Conservation (phyloP, 2,797 vertebrate genomes). For the Myotis daubentonii region DNA sequence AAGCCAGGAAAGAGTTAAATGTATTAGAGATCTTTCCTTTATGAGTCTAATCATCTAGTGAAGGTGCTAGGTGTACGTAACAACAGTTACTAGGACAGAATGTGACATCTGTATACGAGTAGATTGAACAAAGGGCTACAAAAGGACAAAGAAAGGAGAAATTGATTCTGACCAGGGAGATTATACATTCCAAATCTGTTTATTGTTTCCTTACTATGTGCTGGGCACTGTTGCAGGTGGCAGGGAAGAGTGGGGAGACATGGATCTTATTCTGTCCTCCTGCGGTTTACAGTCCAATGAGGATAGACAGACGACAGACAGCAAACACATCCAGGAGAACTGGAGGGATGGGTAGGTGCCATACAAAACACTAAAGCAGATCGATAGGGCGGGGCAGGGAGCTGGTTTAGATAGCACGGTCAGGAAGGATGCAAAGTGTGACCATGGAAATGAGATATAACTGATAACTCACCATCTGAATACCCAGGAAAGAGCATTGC, state of each 20-base stretch:
- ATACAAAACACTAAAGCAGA: background rate
- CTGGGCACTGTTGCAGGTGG: background rate
- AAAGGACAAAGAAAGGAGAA: background rate
- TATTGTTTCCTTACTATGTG: background rate
- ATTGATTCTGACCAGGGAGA: background rate
- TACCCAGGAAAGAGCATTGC: background rate
- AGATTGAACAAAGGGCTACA: background rate
- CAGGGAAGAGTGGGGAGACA: background rate
- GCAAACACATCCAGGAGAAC: background rate
- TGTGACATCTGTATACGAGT: background rate
- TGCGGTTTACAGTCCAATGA: background rate
- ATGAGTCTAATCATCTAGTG: background rate
- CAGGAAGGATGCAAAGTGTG: background rate
- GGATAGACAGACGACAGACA: background rate
- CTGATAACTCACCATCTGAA: background rate
- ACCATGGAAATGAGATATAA: background rate
- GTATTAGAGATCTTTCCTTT: background rate
- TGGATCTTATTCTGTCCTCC: background rate
- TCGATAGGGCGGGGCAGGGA: accelerated
- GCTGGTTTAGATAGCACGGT: background rate
- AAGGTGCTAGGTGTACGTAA: no score
- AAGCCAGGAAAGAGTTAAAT: background rate
- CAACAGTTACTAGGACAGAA: background rate
- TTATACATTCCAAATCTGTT: background rate
- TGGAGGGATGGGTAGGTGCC: background rate